Percentiles rank a stretch among this genome's conserved stretches.
Conservation (phyloP, 23 tunicate genomes). For the Trididemnum miniatum region DNA sequence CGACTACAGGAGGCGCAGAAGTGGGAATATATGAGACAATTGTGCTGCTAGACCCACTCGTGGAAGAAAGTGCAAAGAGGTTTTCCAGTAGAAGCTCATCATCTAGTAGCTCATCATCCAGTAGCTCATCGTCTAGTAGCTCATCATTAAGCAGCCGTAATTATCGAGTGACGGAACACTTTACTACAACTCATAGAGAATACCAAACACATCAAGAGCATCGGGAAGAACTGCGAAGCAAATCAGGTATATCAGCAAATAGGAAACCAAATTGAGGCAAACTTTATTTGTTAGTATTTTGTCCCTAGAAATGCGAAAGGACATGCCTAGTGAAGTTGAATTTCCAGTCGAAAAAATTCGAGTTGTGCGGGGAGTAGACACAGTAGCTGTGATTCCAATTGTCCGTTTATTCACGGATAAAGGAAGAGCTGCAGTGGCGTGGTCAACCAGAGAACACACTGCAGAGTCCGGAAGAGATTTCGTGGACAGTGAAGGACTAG, state of each 20-base stretch:
- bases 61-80: not conserved
- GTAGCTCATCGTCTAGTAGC: not conserved
- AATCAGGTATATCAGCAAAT: too few species aligned
- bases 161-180: too few species aligned
- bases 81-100: not conserved
- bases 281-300: too few species aligned
- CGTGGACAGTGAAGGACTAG: conserved; percentile 51
- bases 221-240: too few species aligned
- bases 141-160: too few species aligned
- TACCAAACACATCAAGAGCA: too few species aligned
- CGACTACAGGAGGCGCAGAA: conserved; percentile 77
- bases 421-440: conserved; percentile 70
- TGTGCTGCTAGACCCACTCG: conserved; percentile 50
- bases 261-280: too few species aligned
- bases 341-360: conserved; percentile 36
- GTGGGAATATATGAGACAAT: conserved; percentile 89
- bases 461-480: conserved; percentile 78
- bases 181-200: too few species aligned
- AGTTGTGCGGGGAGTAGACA: conserved; percentile 27
- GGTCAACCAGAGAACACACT: conserved; percentile 78
- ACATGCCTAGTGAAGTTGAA: conserved; percentile 57
- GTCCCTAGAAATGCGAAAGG: too few species aligned
- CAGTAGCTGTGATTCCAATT: conserved; percentile 54
- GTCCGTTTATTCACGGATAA: conserved; percentile 31
- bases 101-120: not conserved